Percentiles rank a stretch among this genome's conserved stretches.
phyloP scores from a whole-genome alignment of 2,113 vertebrate species.

The Sorex araneus region DNA sequence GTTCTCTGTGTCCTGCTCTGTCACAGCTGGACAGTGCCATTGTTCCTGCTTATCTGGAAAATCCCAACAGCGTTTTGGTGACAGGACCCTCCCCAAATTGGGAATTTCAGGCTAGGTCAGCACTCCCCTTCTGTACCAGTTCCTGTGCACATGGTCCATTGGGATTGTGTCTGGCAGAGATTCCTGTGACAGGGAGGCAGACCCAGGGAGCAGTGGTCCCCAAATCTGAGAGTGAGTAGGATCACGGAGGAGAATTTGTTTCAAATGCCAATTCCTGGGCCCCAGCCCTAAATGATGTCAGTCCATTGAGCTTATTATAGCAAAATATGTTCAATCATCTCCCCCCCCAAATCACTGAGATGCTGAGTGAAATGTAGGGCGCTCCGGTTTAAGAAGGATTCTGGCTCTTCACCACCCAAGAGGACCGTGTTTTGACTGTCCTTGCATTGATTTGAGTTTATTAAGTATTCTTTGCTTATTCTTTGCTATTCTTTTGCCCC shows the following conservation, averaged over 20 bases:
- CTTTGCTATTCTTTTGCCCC: too few relatives aligned
- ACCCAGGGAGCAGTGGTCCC: background rate
- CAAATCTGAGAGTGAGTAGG: background rate
- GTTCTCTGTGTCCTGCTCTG: background rate
- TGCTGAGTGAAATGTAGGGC: background rate
- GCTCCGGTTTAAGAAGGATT: background rate
- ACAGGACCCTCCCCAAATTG: background rate
- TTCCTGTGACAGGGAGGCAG: background rate
- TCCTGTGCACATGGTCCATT: background rate
- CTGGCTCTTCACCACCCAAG: background rate
- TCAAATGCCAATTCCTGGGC: background rate
- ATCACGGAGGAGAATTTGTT: background rate
- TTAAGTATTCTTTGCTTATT: background rate
- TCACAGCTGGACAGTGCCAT: background rate
- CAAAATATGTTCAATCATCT: background rate
- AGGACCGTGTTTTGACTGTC: background rate
- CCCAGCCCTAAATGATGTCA: background rate
- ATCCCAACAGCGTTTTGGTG: background rate
- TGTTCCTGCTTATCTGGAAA: background rate
- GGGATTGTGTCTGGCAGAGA: background rate
- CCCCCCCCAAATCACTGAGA: background rate
- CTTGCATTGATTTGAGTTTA: slow-evolving; percentile 31
- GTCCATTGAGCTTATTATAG: background rate
- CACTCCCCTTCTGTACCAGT: background rate
- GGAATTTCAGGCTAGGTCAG: background rate